phyloP scores from a whole-genome alignment of 2,797 vertebrate genomes.

The Pelodytes ibericus region DNA sequence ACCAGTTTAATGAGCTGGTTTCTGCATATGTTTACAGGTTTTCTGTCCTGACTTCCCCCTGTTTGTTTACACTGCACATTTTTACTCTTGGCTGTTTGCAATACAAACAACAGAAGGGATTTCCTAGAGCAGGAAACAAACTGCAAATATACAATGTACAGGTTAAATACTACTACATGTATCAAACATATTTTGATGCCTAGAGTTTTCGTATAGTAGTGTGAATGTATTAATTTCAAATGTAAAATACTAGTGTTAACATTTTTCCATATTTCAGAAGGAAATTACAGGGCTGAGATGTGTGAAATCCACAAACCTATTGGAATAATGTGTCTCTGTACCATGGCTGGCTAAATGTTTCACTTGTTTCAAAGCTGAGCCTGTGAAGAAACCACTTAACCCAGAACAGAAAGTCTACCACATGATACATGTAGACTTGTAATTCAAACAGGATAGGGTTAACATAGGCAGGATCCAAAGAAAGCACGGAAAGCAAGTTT shows the following conservation, averaged over 20 bases:
- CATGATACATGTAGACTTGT: not conserved
- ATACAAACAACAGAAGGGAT: too few relatives aligned
- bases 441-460: not conserved
- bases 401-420: not conserved
- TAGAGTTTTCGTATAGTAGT: too few relatives aligned
- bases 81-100: too few relatives aligned
- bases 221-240: not conserved
- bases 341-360: not conserved
- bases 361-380: constrained; percentile 4
- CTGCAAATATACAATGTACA: too few relatives aligned
- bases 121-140: too few relatives aligned
- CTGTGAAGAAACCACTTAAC: not conserved
- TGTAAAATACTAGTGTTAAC: too few relatives aligned
- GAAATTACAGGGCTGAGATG: not conserved
- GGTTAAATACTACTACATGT: too few relatives aligned
- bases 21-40: too few relatives aligned
- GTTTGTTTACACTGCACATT: too few relatives aligned
- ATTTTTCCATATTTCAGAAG: not conserved
- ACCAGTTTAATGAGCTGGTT: too few relatives aligned
- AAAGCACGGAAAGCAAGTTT: not conserved
- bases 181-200: too few relatives aligned
- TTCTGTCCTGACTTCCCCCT: too few relatives aligned
- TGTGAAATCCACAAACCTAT: not conserved
- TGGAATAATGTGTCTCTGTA: not conserved
- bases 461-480: not conserved